Percentiles rank a stretch among this genome's conserved stretches.
Evolutionary conservation across 1,140 invertebrate genomes (phyloP).

Genomic region (Drosophila santomea): DNA sequence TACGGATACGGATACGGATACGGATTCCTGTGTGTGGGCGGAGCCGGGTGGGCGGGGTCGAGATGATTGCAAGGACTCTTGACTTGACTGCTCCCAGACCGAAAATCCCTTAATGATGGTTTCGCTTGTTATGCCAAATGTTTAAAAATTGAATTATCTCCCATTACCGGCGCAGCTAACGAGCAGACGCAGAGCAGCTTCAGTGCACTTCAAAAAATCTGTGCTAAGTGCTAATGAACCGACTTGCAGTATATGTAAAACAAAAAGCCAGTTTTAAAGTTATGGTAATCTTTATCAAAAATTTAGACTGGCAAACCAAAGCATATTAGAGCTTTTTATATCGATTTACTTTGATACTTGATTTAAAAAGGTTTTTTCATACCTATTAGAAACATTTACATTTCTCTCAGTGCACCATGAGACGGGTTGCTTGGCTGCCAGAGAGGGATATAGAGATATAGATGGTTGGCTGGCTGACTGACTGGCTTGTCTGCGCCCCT

Average conservation of each 20-base stretch:
- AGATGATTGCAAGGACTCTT: constrained; percentile 63
- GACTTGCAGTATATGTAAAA: not conserved
- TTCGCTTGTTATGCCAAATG: constrained; percentile 84
- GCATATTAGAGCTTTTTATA: no score
- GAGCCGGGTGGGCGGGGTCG: constrained; percentile 12
- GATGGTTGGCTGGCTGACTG: constrained; percentile 14
- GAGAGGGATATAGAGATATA: constrained; percentile 17
- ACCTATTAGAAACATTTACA: no score
- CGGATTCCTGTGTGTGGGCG: constrained; percentile 17
- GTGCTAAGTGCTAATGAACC: no score
- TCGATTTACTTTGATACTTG: no score
- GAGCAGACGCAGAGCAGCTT: constrained; percentile 50
- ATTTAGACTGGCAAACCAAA: no score
- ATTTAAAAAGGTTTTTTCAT: no score
- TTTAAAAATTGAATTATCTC: constrained; percentile 85
- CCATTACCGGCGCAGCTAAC: constrained; percentile 82
- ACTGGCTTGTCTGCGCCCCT: constrained; percentile 45
- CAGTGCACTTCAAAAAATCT: not conserved
- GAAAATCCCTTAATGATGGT: constrained; percentile 84
- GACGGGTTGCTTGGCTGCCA: constrained; percentile 9
- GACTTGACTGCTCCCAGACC: constrained; percentile 44
- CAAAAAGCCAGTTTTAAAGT: not conserved
- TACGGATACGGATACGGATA: constrained; percentile 46
- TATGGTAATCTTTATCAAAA: not conserved
- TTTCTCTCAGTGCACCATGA: constrained; percentile 21